A percentile compares a stretch with the other conserved stretches of the same genome.
Conservation (phyloP, 2,113 vertebrate species). For the Anolis carolinensis region DNA sequence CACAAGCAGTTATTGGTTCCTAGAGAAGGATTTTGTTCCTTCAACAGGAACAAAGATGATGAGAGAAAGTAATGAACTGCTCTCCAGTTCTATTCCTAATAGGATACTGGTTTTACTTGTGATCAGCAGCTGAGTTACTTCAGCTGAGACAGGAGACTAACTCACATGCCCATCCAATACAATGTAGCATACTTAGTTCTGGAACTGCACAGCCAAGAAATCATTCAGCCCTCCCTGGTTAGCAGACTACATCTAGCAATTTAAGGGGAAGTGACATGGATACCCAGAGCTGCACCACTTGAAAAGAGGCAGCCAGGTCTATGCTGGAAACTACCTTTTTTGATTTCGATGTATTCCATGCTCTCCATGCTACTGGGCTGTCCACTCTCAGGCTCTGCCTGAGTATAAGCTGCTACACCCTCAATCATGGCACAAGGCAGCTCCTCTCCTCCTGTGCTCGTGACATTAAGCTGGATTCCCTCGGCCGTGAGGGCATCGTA, state of each 20-base stretch:
- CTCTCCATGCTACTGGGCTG: constrained; percentile 25
- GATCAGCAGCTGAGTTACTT: background rate
- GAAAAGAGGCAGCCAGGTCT: background rate
- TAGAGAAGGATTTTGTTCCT: background rate
- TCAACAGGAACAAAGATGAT: background rate
- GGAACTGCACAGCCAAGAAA: background rate
- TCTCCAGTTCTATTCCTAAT: background rate
- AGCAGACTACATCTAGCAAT: background rate
- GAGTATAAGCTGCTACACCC: constrained; percentile 77
- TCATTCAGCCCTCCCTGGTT: too few relatives aligned
- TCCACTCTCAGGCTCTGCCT: constrained; percentile 60
- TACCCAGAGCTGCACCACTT: background rate
- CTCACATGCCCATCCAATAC: background rate
- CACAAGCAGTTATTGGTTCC: background rate
- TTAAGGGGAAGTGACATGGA: background rate
- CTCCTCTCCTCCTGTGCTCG: constrained; percentile 74
- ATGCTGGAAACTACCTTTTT: constrained; percentile 59
- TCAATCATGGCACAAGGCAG: constrained; percentile 84
- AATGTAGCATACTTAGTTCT: background rate
- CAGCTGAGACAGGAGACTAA: background rate
- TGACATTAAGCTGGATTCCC: constrained; percentile 85
- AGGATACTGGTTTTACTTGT: background rate
- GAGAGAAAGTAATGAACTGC: background rate
- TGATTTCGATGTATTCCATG: constrained; percentile 51
- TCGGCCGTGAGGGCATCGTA: constrained; percentile 85